These are phyloP conservation scores for Bucorvus abyssinicus DNA, from an alignment of 2,797 vertebrate species.

Conservation along the genomic window DNA sequence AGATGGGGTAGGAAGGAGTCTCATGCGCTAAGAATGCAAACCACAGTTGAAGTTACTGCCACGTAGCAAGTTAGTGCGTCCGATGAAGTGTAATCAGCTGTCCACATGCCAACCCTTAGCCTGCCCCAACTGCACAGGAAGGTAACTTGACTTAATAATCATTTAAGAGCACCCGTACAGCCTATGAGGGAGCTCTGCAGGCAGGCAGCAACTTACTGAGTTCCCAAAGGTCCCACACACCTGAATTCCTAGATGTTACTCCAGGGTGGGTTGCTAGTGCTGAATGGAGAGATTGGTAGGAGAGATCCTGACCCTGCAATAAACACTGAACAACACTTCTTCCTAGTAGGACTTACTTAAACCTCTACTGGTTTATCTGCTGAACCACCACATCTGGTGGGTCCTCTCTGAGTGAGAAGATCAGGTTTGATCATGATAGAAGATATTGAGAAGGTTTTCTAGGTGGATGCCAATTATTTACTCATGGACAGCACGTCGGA, in stretches of 20 bases:
- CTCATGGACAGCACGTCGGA: not conserved
- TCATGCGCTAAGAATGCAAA: not conserved
- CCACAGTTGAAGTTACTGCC: not conserved
- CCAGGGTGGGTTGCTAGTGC: constrained; percentile 22
- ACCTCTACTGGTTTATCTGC: not conserved
- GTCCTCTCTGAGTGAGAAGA: not conserved
- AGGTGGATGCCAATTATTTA: not conserved
- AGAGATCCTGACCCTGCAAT: constrained; percentile 42
- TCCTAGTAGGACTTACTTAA: not conserved
- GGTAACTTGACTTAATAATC: not conserved
- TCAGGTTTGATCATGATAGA: not conserved
- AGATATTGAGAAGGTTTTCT: not conserved
- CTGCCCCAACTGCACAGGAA: not conserved
- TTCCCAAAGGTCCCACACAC: constrained; percentile 13
- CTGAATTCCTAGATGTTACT: constrained; percentile 30
- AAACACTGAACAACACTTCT: constrained; percentile 47
- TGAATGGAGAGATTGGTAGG: constrained; percentile 15
- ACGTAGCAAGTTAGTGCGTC: not conserved
- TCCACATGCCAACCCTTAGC: not conserved
- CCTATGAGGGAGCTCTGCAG: not conserved
- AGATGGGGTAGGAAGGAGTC: not conserved
- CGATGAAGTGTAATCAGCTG: not conserved
- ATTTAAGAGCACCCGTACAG: not conserved
- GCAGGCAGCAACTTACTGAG: constrained; percentile 16
- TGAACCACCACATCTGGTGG: not conserved